Evolutionary conservation across 2,888 invertebrate species (phyloP).

Genomic region (Epistrophe grossulariae): DNA sequence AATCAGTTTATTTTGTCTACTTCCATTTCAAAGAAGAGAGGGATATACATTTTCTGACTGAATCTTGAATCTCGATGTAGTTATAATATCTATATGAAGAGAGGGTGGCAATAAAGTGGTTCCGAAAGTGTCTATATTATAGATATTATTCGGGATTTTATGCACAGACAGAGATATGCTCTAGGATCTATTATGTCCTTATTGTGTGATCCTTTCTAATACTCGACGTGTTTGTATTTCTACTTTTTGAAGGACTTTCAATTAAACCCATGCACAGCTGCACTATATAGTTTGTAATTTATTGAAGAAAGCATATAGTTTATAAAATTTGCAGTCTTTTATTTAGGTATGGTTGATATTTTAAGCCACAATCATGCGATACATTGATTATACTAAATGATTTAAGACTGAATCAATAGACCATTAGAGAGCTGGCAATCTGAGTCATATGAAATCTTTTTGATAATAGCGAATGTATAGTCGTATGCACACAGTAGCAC

Average conservation of each 20-base stretch:
- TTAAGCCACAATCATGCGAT: conserved; percentile 16
- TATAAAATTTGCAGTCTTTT: conserved; percentile 26
- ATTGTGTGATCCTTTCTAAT: conserved; percentile 22
- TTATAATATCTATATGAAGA: background rate
- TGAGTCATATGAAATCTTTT: background rate
- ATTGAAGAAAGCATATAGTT: conserved; percentile 24
- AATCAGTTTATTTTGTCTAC: conserved; percentile 66
- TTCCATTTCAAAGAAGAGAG: background rate
- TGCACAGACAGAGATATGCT: conserved; percentile 10
- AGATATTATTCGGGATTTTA: conserved; percentile 37
- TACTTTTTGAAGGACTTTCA: conserved; percentile 23
- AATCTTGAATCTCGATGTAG: conserved; percentile 24
- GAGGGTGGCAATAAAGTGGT: conserved; percentile 61
- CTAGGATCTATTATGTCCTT: conserved; percentile 14
- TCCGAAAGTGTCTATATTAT: conserved; percentile 59
- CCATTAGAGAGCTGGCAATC: background rate
- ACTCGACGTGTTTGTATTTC: conserved; percentile 40
- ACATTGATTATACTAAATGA: conserved; percentile 24
- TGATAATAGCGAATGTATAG: background rate
- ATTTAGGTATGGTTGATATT: conserved; percentile 4
- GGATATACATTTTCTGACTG: conserved; percentile 1
- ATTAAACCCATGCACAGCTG: conserved; percentile 52
- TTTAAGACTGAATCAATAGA: conserved; percentile 9
- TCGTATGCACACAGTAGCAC: background rate
- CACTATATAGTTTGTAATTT: conserved; percentile 49